Conservation (phyloP, 2,113 vertebrate genomes). For the Ciconia stormi region DNA sequence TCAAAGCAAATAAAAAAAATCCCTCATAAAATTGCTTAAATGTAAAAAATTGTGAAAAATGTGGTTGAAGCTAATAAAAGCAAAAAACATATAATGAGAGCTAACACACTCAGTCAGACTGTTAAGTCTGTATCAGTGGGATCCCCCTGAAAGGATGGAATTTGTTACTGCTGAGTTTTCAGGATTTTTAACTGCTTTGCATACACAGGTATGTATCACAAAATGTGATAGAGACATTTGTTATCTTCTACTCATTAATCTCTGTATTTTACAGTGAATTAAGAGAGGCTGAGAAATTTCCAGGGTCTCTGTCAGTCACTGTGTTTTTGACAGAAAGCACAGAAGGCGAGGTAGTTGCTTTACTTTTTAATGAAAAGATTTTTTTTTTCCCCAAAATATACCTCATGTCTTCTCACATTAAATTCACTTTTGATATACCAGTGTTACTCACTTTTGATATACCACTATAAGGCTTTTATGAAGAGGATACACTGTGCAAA, state of each 20-base stretch:
- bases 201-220: not conserved
- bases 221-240: not conserved
- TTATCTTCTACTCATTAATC: not conserved
- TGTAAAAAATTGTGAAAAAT: not conserved
- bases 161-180: not conserved
- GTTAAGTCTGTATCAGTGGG: not conserved
- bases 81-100: not conserved
- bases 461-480: not conserved
- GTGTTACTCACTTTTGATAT: not conserved
- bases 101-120: not conserved
- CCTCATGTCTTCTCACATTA: not conserved
- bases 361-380: not conserved
- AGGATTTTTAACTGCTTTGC: not conserved
- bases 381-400: not conserved
- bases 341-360: not conserved
- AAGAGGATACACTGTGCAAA: not conserved
- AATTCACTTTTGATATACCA: not conserved
- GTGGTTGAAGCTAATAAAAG: not conserved
- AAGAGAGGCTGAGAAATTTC: not conserved
- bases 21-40: not conserved
- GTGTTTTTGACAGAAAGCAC: not conserved
- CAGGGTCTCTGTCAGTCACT: not conserved
- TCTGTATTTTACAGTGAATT: not conserved
- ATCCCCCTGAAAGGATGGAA: not conserved
- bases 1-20: not conserved